Evolutionary conservation across 1,140 invertebrate genomes (phyloP).

Genomic region (Tyrophagus putrescentiae): DNA sequence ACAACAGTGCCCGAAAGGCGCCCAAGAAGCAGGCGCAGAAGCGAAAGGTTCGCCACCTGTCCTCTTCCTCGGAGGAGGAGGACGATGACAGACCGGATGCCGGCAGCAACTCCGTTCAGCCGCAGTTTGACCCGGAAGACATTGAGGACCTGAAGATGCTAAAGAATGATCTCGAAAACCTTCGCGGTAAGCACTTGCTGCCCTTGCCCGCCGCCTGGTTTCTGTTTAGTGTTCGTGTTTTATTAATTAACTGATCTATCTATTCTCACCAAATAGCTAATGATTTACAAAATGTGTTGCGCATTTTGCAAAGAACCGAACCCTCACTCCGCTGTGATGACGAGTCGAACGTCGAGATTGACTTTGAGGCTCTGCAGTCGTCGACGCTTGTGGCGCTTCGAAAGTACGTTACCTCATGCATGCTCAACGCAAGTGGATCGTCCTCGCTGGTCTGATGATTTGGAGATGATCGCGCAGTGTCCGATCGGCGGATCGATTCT

Average conservation of each 20-base stretch:
- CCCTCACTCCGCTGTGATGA: slow-evolving; percentile 17
- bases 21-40: neutral
- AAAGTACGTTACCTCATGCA: slow-evolving; percentile 18
- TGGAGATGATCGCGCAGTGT: too few relatives aligned
- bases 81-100: neutral
- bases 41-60: neutral
- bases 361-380: slow-evolving; percentile 13
- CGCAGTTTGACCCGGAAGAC: slow-evolving; percentile 7
- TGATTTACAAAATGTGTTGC: slow-evolving; percentile 19
- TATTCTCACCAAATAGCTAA: slow-evolving; percentile 7
- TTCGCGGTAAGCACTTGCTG: slow-evolving; percentile 4
- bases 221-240: neutral
- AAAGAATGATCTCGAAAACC: slow-evolving; percentile 20
- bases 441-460: too few relatives aligned
- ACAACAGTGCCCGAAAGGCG: neutral
- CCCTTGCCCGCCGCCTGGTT: too few relatives aligned
- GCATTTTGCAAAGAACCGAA: slow-evolving; percentile 14
- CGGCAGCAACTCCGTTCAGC: neutral
- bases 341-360: slow-evolving; percentile 15
- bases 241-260: neutral
- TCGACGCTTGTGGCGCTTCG: slow-evolving; percentile 8
- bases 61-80: slow-evolving; percentile 9
- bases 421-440: slow-evolving; percentile 7
- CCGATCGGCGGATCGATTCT: too few relatives aligned
- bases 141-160: slow-evolving; percentile 16